Percentiles rank a stretch among this genome's conserved stretches.
Evolutionary conservation across 1,140 invertebrate species (phyloP).

Genomic region (Heliconius hermathena): DNA sequence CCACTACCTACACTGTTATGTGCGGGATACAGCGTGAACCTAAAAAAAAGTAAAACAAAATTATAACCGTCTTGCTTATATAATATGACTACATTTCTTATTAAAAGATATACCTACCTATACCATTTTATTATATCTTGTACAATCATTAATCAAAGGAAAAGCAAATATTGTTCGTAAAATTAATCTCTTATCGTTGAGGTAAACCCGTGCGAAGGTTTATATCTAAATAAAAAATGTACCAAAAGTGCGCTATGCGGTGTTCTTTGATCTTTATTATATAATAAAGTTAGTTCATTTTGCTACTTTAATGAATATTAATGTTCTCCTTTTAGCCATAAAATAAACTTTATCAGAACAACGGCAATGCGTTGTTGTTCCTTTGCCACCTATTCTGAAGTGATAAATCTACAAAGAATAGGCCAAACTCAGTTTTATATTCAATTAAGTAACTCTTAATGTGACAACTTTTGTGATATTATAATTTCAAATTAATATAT

Average conservation of each 20-base stretch:
- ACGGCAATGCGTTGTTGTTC: slow-evolving; percentile 55
- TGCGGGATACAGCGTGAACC: too few relatives aligned
- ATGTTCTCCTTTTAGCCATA: slow-evolving; percentile 76
- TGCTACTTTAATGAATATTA: slow-evolving; percentile 76
- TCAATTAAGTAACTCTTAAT: slow-evolving; percentile 57
- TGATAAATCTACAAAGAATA: slow-evolving; percentile 75
- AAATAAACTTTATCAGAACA: slow-evolving; percentile 78
- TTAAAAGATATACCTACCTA: not conserved
- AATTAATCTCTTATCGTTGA: slow-evolving; percentile 1
- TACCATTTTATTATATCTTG: not conserved
- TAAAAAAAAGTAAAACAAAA: too few relatives aligned
- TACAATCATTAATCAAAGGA: slow-evolving; percentile 8
- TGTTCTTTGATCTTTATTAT: slow-evolving; percentile 73
- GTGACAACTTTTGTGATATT: slow-evolving; percentile 11
- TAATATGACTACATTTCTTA: too few relatives aligned
- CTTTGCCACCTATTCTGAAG: slow-evolving; percentile 58
- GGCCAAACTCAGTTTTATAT: slow-evolving; percentile 62
- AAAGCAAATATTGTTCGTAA: not conserved
- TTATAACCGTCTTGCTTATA: too few relatives aligned
- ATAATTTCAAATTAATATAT: slow-evolving; percentile 9
- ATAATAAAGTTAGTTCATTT: slow-evolving; percentile 78
- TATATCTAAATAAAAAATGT: slow-evolving; percentile 26
- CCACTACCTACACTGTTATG: too few relatives aligned
- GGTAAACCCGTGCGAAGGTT: not conserved
- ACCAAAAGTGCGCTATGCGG: slow-evolving; percentile 33